Evolutionary conservation across 35 echinoderm and acorn worm genomes (phyloP).

Genomic region (Eucidaris tribuloides): DNA sequence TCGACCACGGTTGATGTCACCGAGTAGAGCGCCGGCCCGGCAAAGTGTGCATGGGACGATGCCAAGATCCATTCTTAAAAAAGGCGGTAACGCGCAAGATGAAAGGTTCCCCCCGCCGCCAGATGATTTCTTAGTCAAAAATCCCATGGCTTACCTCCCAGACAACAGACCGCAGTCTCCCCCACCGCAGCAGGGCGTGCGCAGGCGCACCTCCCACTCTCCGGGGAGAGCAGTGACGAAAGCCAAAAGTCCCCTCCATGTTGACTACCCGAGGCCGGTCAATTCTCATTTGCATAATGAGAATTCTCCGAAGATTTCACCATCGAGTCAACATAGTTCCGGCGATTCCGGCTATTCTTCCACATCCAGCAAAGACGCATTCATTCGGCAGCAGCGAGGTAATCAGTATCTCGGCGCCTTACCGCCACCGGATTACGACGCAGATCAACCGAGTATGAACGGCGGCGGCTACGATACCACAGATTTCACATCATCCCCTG

Average conservation of each 20-base stretch:
- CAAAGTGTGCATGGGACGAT: background rate
- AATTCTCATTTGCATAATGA: background rate
- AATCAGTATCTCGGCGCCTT: conserved; percentile 32
- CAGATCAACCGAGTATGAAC: background rate
- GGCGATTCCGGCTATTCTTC: conserved; percentile 14
- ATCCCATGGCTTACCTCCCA: background rate
- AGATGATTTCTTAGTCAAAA: background rate
- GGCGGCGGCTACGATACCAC: background rate
- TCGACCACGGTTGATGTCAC: background rate
- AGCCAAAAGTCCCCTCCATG: background rate
- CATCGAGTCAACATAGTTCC: background rate
- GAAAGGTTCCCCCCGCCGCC: background rate
- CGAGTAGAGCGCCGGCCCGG: background rate
- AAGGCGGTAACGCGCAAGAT: background rate
- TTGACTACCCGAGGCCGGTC: background rate
- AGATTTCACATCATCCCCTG: background rate
- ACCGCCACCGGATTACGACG: conserved; percentile 61
- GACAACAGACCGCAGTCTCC: background rate
- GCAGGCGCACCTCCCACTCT: conserved; percentile 4
- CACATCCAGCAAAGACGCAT: conserved; percentile 8
- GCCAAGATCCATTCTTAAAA: conserved; percentile 32
- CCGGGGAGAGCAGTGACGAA: background rate
- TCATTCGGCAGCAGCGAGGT: background rate
- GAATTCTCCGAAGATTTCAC: background rate
- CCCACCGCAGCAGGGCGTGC: conserved; percentile 12